Percentiles rank a stretch among this genome's conserved stretches.
phyloP scores from a whole-genome alignment of 1,140 invertebrate species.

The Drosophila melanica region DNA sequence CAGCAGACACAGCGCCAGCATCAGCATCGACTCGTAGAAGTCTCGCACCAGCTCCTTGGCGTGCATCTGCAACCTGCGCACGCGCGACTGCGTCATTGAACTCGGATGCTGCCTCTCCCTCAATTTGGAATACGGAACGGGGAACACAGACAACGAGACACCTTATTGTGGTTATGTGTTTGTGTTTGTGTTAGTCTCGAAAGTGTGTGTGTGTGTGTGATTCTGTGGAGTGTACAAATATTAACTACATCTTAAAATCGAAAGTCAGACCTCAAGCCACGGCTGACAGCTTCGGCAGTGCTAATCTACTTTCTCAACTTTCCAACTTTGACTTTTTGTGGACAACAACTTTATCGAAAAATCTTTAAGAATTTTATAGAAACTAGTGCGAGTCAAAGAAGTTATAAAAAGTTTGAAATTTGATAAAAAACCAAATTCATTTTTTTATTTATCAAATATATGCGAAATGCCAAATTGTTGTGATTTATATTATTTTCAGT shows the following conservation, averaged over 20 bases:
- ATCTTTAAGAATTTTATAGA: too few relatives aligned
- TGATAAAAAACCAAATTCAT: too few relatives aligned
- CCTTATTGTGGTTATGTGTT: background rate
- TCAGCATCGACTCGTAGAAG: conserved; percentile 33
- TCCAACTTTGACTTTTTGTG: background rate
- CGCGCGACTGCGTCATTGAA: conserved; percentile 2
- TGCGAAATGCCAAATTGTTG: too few relatives aligned
- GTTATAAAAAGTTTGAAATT: too few relatives aligned
- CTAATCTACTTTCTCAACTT: background rate
- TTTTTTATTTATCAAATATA: too few relatives aligned
- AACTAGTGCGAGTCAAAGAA: too few relatives aligned
- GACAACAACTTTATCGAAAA: too few relatives aligned
- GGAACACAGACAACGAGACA: background rate
- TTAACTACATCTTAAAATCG: background rate
- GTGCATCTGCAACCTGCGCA: conserved; percentile 4
- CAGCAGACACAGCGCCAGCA: conserved; percentile 18
- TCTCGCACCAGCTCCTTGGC: conserved; percentile 27
- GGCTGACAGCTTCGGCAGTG: background rate
- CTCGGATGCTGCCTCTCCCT: background rate
- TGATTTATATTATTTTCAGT: too few relatives aligned
- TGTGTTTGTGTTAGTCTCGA: background rate
- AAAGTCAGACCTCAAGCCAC: background rate
- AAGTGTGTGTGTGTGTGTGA: background rate
- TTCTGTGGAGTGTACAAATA: background rate
- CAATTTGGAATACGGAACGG: conserved; percentile 16